Percentiles rank a stretch among this genome's conserved stretches.
Evolutionary conservation across 2,797 vertebrate species (phyloP).

Genomic region (Sebastes jordani): DNA sequence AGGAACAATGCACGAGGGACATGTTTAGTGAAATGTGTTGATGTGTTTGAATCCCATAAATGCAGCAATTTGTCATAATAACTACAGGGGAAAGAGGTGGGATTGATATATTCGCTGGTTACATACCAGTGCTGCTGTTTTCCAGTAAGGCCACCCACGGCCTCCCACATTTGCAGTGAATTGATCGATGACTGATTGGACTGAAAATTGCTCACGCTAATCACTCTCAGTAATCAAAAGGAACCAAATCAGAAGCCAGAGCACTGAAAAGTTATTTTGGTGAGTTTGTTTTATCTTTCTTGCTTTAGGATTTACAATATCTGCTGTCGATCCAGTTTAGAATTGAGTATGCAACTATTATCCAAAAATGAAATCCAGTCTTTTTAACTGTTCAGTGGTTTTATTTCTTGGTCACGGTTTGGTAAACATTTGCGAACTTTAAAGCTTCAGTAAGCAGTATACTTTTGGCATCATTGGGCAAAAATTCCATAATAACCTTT

Average conservation of each 20-base stretch:
- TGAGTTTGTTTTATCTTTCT: background rate
- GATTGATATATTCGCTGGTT: constrained; percentile 26
- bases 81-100: background rate
- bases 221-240: constrained; percentile 10
- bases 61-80: constrained; percentile 51
- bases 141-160: constrained; percentile 3
- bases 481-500: too few species aligned
- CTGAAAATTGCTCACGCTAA: constrained; percentile 6
- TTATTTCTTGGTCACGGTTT: background rate
- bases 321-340: background rate
- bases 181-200: constrained; percentile 40
- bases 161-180: background rate
- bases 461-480: too few species aligned
- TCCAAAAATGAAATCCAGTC: background rate
- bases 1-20: background rate
- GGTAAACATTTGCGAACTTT: background rate
- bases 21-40: constrained; percentile 42
- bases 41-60: constrained; percentile 44
- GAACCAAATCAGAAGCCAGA: background rate
- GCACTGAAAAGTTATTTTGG: background rate
- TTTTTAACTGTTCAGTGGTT: background rate
- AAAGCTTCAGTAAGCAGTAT: too few species aligned
- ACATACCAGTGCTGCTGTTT: constrained; percentile 12
- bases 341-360: background rate
- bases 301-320: background rate